Base-by-base conservation (phyloP, 2,797 vertebrate species). In the Diglossa cyanea region DNA sequence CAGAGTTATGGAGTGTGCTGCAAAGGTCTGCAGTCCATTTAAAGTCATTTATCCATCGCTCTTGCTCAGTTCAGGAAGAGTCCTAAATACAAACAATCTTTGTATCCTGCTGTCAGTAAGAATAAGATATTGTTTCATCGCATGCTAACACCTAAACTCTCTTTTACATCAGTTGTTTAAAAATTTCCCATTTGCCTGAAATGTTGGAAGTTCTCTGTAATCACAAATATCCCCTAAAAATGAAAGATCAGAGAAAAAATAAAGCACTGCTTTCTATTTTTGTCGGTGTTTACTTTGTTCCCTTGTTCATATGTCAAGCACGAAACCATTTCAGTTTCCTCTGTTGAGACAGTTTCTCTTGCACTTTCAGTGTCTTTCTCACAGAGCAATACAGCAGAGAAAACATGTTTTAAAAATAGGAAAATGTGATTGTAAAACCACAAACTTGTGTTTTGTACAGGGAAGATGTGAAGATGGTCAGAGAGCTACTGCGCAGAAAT, bases 371-470 rank as follows among this genome's bases (percentile, higher is more conserved):
- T 88, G 71, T 90, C 82, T 94, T 94, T 96, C 89, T 93, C 39
- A 8, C 85, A 82, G 80, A 90, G 66, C 51, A 70, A 62, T 48
- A 63, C 16, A 4, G 50, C 67, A 95, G 85, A 93, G 95, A 93
- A 94, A 94, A 94, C 62, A 55, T 19, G 17, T n/a, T 94, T 96
- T 90, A 94, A 96, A 96, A 94, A 94, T 94, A 88, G 96, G 94
- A 96, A 97, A 97, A 96, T 95, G 70, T 94, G 85, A 96, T 90
- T 94, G 88, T 88, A 62, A 96, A 93, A 93, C 85, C 93, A 90
- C 93, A 88, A 79, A 57, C 47, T 75, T 62, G 70, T 94, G 79
- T 91, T 95, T 90, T 73, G 86, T 63, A 33, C 68, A 74, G 88
- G 71, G 26, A 65, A 72, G 79, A 84, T 68, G 55, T 89, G 68